Percentiles rank a stretch among this genome's conserved stretches.
Evolutionary conservation across 2,113 vertebrate species (phyloP).

Genomic region (Climacteris rufus): DNA sequence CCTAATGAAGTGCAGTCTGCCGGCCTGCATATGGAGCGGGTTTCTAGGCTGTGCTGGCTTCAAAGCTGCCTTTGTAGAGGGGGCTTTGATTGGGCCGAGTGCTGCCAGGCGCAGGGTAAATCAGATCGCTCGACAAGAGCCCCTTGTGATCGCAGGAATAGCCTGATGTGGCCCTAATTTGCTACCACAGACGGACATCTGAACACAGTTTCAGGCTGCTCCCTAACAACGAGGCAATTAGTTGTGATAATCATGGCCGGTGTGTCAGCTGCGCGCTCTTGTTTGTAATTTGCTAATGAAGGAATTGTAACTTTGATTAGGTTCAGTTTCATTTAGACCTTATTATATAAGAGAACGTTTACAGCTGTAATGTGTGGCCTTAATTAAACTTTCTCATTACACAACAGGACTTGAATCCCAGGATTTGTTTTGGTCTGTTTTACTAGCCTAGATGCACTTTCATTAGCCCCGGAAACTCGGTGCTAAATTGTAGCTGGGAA

Average conservation of each 20-base stretch:
- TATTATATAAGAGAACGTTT: constrained; percentile 82
- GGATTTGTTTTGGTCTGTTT: constrained; percentile 74
- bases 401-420: constrained; percentile 66
- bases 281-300: constrained; percentile 98
- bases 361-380: constrained; percentile 81
- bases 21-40: constrained; percentile 77
- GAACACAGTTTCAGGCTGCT: constrained; percentile 77
- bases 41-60: constrained; percentile 71
- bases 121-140: constrained; percentile 71
- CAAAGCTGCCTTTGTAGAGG: constrained; percentile 81
- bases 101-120: constrained; percentile 70
- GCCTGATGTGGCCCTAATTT: constrained; percentile 81
- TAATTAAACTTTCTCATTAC: constrained; percentile 85
- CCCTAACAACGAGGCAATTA: constrained; percentile 91
- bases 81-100: constrained; percentile 80
- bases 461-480: constrained; percentile 58
- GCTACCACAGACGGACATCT: constrained; percentile 77
- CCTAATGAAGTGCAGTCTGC: constrained; percentile 86
- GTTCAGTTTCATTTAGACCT: constrained; percentile 86
- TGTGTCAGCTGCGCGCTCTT: constrained; percentile 83
- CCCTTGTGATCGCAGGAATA: constrained; percentile 78
- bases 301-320: constrained; percentile 93
- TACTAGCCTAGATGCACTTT: constrained; percentile 60
- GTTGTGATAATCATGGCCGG: constrained; percentile 82
- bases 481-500: not conserved